phyloP scores from a whole-genome alignment of 2,113 vertebrate genomes.

The Phrynocephalus versicolor region DNA sequence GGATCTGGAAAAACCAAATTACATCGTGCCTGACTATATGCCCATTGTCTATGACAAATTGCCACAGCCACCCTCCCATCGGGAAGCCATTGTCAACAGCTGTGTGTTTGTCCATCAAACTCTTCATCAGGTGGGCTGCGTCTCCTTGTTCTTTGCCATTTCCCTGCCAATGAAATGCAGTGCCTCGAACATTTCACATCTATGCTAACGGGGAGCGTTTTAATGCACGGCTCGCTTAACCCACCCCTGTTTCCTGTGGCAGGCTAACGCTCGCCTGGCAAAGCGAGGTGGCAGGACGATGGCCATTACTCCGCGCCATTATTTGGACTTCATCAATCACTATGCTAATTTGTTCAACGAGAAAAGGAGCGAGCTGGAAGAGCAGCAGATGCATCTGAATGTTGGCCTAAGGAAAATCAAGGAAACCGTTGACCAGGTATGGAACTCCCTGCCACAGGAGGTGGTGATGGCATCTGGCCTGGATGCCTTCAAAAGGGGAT shows the following conservation, averaged over 20 bases:
- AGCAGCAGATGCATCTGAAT: conserved; percentile 98
- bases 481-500: too few relatives aligned
- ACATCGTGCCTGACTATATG: conserved; percentile 97
- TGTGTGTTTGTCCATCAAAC: conserved; percentile 98
- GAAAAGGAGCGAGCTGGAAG: conserved; percentile 96
- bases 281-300: conserved; percentile 96
- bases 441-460: too few relatives aligned
- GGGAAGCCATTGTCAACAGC: conserved; percentile 96
- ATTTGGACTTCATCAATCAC: conserved; percentile 98
- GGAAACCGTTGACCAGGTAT: conserved; percentile 96
- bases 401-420: conserved; percentile 98
- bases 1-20: conserved; percentile 98
- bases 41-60: conserved; percentile 94
- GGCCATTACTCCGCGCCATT: conserved; percentile 98
- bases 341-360: conserved; percentile 98
- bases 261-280: conserved; percentile 95
- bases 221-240: not conserved
- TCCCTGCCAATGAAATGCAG: not conserved
- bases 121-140: conserved; percentile 88
- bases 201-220: not conserved
- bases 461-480: too few relatives aligned
- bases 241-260: not conserved
- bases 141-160: accelerated
- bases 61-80: conserved; percentile 89
- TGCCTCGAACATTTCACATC: not conserved